Base-by-base conservation (phyloP, 2,797 vertebrate species). In the Paratrypauchen microcephalus region DNA sequence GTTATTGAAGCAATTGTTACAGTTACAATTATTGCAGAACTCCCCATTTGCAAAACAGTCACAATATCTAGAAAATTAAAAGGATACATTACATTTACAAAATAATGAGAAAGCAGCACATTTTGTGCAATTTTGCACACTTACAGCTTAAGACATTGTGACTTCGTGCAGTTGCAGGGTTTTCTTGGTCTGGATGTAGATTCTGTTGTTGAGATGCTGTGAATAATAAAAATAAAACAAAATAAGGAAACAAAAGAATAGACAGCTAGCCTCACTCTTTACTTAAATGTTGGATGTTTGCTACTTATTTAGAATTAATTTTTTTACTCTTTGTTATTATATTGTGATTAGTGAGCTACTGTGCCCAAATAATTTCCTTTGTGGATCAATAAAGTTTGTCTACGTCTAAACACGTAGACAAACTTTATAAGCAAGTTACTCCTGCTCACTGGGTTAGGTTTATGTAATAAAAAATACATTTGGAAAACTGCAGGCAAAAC, bases 41-140 rank as follows among this genome's bases (percentile, higher is more conserved):
- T 99, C 98, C 52, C 98, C 97, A 0, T 99, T 99, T 56, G 98
- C 97, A 91, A 99, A 99, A 82, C 98, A 99, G 90, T 99, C 98
- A 39, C 98, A 99, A 68, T 99, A 99, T 76, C 98, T 99, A 76
- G 88, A 90, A 24, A 50, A 52, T 47, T 60, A 64, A 13, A 56
- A 19, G 32, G 15, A 45, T 45, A 19, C 8, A 64, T 47, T 45
- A 47, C 13, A 16, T 26, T 15, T 6, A 18, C 8, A 24, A 2
- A 18, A 63, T 47, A 47, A 18, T 23, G 12, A 6, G 6, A 45
- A 18, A 5, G 0, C 6, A 26, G 5, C 13, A 65, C 13, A 39
- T n/a, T n/a, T n/a, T 23, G n/a, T 56, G 2, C 5, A 39, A 13
- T 21, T 32, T 21, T 0, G 1, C n/a, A 39, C 11, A 97, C 97